Conservation (phyloP, 2,888 invertebrate species). For the Lissocephala sabroskyi region DNA sequence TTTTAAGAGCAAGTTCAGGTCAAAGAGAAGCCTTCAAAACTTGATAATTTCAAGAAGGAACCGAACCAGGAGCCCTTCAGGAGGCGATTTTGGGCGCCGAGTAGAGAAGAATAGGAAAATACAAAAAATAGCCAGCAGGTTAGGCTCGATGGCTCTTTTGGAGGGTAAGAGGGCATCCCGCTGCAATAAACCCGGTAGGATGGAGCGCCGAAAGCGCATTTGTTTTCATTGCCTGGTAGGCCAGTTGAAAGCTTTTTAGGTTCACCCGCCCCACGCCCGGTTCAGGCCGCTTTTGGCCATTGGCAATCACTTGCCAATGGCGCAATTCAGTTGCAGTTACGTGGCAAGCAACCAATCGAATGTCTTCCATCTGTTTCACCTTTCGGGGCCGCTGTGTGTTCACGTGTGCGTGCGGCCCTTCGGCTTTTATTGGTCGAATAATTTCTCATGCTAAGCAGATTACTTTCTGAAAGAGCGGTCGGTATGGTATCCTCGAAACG, state of each 20-base stretch:
- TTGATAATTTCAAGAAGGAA: no score
- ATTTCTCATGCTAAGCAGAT: conserved; percentile 48
- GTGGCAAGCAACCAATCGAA: background rate
- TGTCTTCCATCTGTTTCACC: background rate
- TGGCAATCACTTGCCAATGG: conserved; percentile 43
- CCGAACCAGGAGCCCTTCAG: no score
- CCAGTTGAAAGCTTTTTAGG: conserved; percentile 55
- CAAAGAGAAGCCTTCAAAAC: no score
- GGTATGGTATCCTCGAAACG: no score
- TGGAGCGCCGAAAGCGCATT: conserved; percentile 18
- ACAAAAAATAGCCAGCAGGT: no score
- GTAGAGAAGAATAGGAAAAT: no score
- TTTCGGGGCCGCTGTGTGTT: background rate
- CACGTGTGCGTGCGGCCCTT: conserved; percentile 25
- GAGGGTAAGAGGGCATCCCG: no score
- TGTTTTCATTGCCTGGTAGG: conserved; percentile 49
- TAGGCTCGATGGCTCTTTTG: no score
- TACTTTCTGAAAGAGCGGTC: conserved; percentile 37
- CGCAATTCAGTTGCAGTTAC: background rate
- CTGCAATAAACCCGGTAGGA: no score
- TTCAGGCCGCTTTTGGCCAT: background rate
- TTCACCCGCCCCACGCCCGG: no score
- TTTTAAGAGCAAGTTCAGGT: no score
- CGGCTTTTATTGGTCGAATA: conserved; percentile 37
- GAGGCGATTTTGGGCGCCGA: no score